phyloP scores from a whole-genome alignment of 2,797 vertebrate genomes.

The Sylvia borin region DNA sequence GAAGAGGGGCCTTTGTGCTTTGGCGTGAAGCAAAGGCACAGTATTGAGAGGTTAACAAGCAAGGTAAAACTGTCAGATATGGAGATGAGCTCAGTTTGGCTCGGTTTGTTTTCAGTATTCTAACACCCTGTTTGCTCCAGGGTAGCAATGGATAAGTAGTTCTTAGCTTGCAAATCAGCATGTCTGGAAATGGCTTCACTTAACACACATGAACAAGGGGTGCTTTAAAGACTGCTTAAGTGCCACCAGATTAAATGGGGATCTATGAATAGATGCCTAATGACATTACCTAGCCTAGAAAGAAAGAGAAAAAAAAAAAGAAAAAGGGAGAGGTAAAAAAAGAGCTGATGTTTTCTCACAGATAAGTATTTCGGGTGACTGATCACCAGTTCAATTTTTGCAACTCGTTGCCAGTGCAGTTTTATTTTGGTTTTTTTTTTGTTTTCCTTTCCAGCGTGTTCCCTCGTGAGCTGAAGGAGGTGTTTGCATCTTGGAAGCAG shows the following conservation, averaged over 20 bases:
- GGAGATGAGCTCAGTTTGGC: background rate
- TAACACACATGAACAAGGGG: background rate
- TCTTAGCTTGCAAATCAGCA: background rate
- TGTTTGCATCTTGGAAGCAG: constrained; percentile 94
- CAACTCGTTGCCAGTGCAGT: background rate
- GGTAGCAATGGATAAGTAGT: background rate
- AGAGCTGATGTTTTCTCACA: background rate
- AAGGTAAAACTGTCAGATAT: background rate
- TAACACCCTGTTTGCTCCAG: background rate
- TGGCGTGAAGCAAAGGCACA: background rate
- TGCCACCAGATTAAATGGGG: constrained; percentile 4
- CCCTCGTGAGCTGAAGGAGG: constrained; percentile 94
- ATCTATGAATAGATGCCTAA: constrained; percentile 41
- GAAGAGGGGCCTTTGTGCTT: background rate
- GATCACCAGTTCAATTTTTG: background rate
- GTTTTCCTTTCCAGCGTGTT: constrained; percentile 83
- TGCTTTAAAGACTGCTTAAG: constrained; percentile 19
- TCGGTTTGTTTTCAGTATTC: background rate
- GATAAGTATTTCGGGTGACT: background rate
- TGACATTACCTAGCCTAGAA: constrained; percentile 34
- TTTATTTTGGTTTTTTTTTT: background rate
- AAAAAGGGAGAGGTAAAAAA: background rate
- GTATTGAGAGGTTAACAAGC: background rate
- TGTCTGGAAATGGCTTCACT: constrained; percentile 31
- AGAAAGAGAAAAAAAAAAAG: background rate